Evolutionary conservation across 2,113 vertebrate genomes (phyloP).

Genomic region (Erythrocercus mccallii): DNA sequence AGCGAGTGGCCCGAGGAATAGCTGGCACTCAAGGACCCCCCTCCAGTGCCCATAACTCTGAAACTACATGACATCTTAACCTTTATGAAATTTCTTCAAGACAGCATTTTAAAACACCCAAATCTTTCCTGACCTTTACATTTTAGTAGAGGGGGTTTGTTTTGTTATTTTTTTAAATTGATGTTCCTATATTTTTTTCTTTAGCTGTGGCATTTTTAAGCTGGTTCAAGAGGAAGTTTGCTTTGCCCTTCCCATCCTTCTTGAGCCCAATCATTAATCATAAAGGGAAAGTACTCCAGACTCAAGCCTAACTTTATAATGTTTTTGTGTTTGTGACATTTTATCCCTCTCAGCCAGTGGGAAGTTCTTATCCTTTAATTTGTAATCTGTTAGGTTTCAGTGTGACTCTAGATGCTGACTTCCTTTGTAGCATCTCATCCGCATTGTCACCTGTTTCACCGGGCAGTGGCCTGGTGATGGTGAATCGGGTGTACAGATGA

Average conservation of each 20-base stretch:
- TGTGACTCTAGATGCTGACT: conserved; percentile 38
- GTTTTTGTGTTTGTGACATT: conserved; percentile 77
- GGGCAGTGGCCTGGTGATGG: not conserved
- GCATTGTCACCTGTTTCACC: not conserved
- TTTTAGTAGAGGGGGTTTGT: conserved; percentile 69
- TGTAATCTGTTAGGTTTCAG: conserved; percentile 43
- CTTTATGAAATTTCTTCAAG: conserved; percentile 84
- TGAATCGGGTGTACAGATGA: not conserved
- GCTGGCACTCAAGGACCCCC: conserved; percentile 71
- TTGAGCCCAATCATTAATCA: conserved; percentile 80
- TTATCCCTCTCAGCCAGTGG: conserved; percentile 63
- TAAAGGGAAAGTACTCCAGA: conserved; percentile 62
- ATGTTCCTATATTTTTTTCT: conserved; percentile 75
- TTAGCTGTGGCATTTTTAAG: conserved; percentile 80
- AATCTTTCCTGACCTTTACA: conserved; percentile 85
- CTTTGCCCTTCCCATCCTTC: conserved; percentile 70
- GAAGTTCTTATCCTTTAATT: conserved; percentile 67
- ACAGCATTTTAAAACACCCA: conserved; percentile 88
- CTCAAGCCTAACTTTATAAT: conserved; percentile 74
- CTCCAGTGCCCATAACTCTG: conserved; percentile 74
- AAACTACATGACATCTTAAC: conserved; percentile 86
- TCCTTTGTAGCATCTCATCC: not conserved
- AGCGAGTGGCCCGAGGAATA: conserved; percentile 71
- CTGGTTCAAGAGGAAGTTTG: conserved; percentile 73
- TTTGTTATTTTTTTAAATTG: conserved; percentile 75